Conservation (phyloP, 1,140 invertebrate species). For the Magallana gigas region DNA sequence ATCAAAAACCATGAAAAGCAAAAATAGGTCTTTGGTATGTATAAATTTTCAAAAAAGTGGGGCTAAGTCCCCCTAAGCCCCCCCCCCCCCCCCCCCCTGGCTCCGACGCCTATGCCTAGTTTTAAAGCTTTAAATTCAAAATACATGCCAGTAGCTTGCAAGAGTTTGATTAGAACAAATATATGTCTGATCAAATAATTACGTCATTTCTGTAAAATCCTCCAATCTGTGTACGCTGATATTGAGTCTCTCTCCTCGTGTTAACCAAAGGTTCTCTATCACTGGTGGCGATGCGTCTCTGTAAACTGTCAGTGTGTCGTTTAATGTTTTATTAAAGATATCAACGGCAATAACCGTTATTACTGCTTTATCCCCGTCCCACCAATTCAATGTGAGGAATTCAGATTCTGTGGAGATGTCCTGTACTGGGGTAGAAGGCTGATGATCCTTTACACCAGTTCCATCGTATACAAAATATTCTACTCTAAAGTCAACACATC, state of each 20-base stretch:
- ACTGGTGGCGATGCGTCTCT: slow-evolving; percentile 50
- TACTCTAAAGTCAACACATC: slow-evolving; percentile 52
- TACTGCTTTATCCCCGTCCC: slow-evolving; percentile 46
- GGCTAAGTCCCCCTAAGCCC: too few species aligned
- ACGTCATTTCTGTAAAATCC: slow-evolving; percentile 52
- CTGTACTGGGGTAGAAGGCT: slow-evolving; percentile 35
- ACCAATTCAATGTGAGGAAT: slow-evolving; percentile 41
- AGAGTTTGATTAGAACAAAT: too few species aligned
- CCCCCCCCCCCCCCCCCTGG: too few species aligned
- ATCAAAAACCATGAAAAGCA: too few species aligned
- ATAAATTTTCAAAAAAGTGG: too few species aligned
- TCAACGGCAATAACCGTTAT: slow-evolving; percentile 44
- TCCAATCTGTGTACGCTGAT: slow-evolving; percentile 51
- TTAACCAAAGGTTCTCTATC: slow-evolving; percentile 53
- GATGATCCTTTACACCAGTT: slow-evolving; percentile 28
- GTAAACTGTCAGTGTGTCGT: slow-evolving; percentile 40
- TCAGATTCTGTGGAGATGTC: slow-evolving; percentile 48
- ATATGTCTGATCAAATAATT: not conserved
- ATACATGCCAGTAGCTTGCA: too few species aligned
- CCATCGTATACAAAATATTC: slow-evolving; percentile 25
- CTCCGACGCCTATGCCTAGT: too few species aligned
- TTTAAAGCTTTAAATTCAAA: too few species aligned
- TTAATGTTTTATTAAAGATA: slow-evolving; percentile 18
- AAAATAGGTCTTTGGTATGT: too few species aligned
- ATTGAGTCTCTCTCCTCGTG: slow-evolving; percentile 47